Evolutionary conservation across 2,888 invertebrate species (phyloP), one percentile per base, ranked within the genome.

Genomic region (Cephus spinipes): DNA sequence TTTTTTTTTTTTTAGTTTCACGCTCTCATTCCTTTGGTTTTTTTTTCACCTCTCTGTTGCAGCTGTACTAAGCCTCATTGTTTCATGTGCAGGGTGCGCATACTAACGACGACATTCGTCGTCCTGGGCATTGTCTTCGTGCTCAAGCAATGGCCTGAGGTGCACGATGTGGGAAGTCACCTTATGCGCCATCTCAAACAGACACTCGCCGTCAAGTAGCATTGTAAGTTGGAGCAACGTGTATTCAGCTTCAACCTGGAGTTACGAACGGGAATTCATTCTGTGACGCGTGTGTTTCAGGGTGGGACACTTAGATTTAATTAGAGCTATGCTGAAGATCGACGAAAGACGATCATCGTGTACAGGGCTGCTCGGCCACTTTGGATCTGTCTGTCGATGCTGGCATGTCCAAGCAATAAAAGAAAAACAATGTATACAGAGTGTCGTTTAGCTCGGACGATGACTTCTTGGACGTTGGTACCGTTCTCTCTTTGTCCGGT

Each of bases 111-210:
- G 77, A 95, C 96, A 88, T 91, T 96, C 85, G 95, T 96, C 84
- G 95, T 97, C 81, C 94, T 97, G 93, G 93, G 96, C 79, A 95
- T 96, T 86, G 95, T 97, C 86, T 95, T 97, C 93, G 95, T 97
- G 85, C 94, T 97, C 90, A 95, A 96, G 90, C 97, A 97, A 90
- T 97, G 97, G 97, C 97, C 97, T 77, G 97, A 97, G 91, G 95
- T 97, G 85, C 94, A 95, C 90, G 96, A 96, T 88, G 95, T 97
- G 83, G 96, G 96, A 32, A 95, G 95, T 83, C 96, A 96, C 86
- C 94, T 96, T 83, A 94, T 96, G 92, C 94, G 95, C 86, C 94
- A 96, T 87, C 94, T 96, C 88, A 96, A 96, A 92, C 95, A 96
- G 92, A 96, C 95, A 87, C 92, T 96, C 83, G 95, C 96, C 87